Percentiles rank a stretch among this genome's conserved stretches.
Evolutionary conservation across 2,888 invertebrate species (phyloP).

Genomic region (Euzophera pinguis): DNA sequence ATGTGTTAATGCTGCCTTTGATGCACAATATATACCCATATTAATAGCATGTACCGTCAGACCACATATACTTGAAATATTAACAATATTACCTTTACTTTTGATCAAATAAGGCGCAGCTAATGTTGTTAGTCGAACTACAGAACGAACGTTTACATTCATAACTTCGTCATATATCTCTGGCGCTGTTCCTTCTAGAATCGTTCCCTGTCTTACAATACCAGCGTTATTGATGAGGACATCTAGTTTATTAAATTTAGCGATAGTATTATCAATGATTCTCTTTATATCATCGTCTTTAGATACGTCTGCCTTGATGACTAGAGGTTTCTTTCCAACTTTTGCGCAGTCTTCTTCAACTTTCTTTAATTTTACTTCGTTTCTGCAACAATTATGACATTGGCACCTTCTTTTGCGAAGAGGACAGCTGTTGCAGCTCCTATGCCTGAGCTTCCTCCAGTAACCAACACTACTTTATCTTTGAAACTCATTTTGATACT

Average conservation of each 20-base stretch:
- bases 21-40: slow-evolving; percentile 69
- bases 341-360: neutral
- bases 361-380: neutral
- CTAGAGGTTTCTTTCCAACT: neutral
- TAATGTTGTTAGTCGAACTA: neutral
- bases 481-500: neutral
- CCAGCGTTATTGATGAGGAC: neutral
- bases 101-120: neutral
- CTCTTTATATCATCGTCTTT: neutral
- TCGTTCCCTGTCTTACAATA: neutral
- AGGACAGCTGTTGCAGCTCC: neutral
- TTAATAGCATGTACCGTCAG: neutral
- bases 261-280: neutral
- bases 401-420: neutral
- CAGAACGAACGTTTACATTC: neutral
- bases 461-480: neutral
- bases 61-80: neutral
- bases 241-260: neutral
- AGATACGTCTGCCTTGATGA: neutral
- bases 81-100: neutral
- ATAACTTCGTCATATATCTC: neutral
- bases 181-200: neutral
- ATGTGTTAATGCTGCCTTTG: slow-evolving; percentile 91
- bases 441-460: neutral
- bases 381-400: neutral